Evolutionary conservation across 2,797 vertebrate species (phyloP), one percentile per base, ranked within the genome.

Genomic region (Argya squamiceps): DNA sequence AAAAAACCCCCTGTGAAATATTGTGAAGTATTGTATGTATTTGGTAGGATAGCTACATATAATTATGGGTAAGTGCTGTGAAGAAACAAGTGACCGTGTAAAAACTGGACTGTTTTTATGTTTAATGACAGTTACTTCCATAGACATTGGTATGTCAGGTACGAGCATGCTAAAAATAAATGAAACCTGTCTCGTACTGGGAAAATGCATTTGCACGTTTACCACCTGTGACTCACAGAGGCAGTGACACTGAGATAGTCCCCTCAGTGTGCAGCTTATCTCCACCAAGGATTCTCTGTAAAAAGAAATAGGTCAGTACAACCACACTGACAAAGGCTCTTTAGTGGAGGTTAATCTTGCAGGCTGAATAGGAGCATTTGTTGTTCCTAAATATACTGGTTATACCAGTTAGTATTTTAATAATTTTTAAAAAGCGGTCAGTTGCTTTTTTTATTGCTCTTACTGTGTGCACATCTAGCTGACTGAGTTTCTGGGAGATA

Each of bases 221-320:
- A 41, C 21, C 20, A 50, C 13, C 15, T 50, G 30, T 73, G 55
- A 39, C 56, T 82, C 9, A 19, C 76, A 81, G 41, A 50, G 30
- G 23, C 23, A 32, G 15, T 24, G 37, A 22, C 39, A 44, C 39
- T 37, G 71, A 62, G 16, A 16, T 63, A 36, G 7, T 4, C 26
- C 1, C 0, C 24, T 15, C 22, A 53, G 0, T 10, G 37, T 7
- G 39, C 3, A 9, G 26, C 1, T 1, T 50, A 18, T 65, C 36
- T 88, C 63, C 55, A 56, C 19, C 19, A 62, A 84, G 32, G 16
- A 52, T 49, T 77, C 43, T 65, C 53, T 78, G 12, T 50, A 22
- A 53, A 71, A 89, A 78, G 41, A 65, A 24, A 5, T 9, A 56
- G 17, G 46, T 62, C 59, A 69, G 41, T 56, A 26, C 29, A 79